Evolutionary conservation across 2,797 vertebrate genomes (phyloP).

Genomic region (Heliangelus exortis): DNA sequence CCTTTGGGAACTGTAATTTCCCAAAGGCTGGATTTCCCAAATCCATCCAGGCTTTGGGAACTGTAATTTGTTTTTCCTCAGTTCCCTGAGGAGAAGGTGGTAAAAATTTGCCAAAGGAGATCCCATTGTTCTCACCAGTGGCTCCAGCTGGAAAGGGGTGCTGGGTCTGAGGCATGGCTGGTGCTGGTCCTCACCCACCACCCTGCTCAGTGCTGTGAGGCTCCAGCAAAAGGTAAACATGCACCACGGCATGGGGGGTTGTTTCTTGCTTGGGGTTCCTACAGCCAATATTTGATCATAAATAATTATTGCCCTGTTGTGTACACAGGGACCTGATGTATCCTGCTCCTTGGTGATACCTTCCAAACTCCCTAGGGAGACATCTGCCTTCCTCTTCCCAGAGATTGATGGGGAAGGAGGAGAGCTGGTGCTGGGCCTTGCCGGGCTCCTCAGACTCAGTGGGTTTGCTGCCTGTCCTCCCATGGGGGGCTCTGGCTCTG

Average conservation of each 20-base stretch:
- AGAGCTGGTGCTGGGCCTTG: neutral
- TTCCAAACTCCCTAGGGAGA: constrained; percentile 22
- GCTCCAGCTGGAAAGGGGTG: neutral
- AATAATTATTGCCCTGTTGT: constrained; percentile 6
- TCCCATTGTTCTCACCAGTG: neutral
- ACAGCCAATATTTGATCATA: constrained; percentile 36
- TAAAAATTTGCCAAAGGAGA: neutral
- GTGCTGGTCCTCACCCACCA: neutral
- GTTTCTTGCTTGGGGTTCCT: neutral
- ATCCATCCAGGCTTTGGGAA: neutral
- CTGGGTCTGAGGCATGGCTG: neutral
- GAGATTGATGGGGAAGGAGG: constrained; percentile 39
- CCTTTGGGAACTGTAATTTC: too few species aligned
- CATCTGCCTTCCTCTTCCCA: neutral
- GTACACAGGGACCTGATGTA: constrained; percentile 31
- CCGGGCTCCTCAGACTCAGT: neutral
- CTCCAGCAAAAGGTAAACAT: neutral
- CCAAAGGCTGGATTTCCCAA: too few species aligned
- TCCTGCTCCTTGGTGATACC: neutral
- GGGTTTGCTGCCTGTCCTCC: neutral
- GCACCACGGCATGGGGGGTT: neutral
- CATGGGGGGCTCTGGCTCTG: constrained; percentile 25
- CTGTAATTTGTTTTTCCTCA: neutral
- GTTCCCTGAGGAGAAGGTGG: fast-evolving
- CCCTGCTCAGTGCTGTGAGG: neutral